A percentile compares a stretch with the other conserved stretches of the same genome.
phyloP scores from a whole-genome alignment of 2,888 invertebrate species.

The Petrolisthes cinctipes region DNA sequence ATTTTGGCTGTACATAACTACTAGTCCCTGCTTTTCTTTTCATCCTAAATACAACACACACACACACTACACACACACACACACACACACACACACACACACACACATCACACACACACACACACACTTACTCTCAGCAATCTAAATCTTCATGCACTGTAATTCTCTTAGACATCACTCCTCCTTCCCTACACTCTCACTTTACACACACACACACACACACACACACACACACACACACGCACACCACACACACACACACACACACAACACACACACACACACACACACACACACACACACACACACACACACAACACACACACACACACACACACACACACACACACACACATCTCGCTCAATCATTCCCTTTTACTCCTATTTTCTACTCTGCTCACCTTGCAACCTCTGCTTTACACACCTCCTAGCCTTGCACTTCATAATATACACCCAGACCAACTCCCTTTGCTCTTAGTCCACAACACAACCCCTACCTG shows the following conservation, averaged over 20 bases:
- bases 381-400: neutral
- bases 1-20: no score
- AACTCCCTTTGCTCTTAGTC: neutral
- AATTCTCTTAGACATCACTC: no score
- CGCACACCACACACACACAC: no score
- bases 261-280: neutral
- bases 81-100: no score
- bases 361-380: neutral
- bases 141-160: no score
- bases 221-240: no score
- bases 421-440: neutral
- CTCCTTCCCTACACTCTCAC: no score
- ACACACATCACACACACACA: neutral
- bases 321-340: constrained; percentile 24
- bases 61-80: no score
- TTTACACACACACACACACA: no score
- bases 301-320: constrained; percentile 22
- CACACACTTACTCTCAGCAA: no score
- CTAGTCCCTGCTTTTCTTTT: no score
- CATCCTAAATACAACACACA: no score
- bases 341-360: constrained; percentile 15
- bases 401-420: neutral
- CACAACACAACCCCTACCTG: neutral
- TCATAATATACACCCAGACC: neutral
- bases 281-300: neutral